Evolutionary conservation across 2,888 invertebrate species (phyloP).

Genomic region (Chromoteleia sp.): DNA sequence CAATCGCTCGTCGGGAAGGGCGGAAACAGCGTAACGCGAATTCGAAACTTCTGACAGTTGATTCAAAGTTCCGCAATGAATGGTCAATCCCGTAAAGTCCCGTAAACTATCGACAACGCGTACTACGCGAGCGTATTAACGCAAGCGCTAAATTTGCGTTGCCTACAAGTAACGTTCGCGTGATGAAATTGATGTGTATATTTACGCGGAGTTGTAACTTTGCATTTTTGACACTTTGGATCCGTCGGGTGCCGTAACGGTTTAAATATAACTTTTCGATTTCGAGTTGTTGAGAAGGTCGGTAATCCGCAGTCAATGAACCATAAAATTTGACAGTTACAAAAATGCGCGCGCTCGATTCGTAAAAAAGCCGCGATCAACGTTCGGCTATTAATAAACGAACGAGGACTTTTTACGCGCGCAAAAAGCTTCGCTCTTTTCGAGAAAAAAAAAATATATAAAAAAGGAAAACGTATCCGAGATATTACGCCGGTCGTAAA

Average conservation of each 20-base stretch:
- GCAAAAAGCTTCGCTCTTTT: no score
- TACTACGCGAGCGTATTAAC: slow-evolving; percentile 13
- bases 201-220: slow-evolving; percentile 44
- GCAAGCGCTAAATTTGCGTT: slow-evolving; percentile 2
- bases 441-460: no score
- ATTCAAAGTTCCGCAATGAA: slow-evolving; percentile 52
- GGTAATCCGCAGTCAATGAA: slow-evolving; percentile 56
- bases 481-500: no score
- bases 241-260: slow-evolving; percentile 23
- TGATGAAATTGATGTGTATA: slow-evolving; percentile 47
- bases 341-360: no score
- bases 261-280: slow-evolving; percentile 58
- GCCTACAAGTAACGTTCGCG: slow-evolving; percentile 24
- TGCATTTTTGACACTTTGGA: slow-evolving; percentile 42
- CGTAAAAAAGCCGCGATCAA: no score
- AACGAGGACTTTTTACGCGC: no score
- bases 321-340: slow-evolving; percentile 7
- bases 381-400: no score
- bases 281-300: slow-evolving; percentile 55
- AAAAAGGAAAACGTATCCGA: no score
- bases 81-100: slow-evolving; percentile 28
- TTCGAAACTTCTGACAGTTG: slow-evolving; percentile 45
- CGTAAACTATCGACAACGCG: slow-evolving; percentile 18
- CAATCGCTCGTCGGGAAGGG: no score
- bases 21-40: no score